A percentile compares a stretch with the other conserved stretches of the same genome.
phyloP scores from a whole-genome alignment of 1,140 invertebrate genomes.

The Acromyrmex charruanus region DNA sequence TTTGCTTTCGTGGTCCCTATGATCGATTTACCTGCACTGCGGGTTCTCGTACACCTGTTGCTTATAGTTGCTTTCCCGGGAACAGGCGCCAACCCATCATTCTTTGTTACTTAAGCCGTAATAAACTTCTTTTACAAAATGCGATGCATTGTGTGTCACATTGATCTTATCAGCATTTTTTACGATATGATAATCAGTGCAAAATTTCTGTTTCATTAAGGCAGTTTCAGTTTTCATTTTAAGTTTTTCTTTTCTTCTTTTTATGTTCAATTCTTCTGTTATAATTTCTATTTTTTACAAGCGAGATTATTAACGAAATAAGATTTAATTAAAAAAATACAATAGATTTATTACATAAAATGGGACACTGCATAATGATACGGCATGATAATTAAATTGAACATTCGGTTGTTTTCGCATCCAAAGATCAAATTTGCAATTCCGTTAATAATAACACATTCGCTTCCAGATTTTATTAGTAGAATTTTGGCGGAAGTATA shows the following conservation, averaged over 20 bases:
- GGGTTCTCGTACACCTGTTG: constrained; percentile 66
- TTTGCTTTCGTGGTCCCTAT: not conserved
- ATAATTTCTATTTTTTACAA: not conserved
- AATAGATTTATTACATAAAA: not conserved
- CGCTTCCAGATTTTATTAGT: not conserved
- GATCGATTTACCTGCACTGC: constrained; percentile 51
- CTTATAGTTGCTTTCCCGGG: constrained; percentile 61
- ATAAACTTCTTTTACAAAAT: not conserved
- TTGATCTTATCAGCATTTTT: not conserved
- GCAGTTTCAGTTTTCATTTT: not conserved
- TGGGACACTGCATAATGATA: not conserved
- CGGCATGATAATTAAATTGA: not conserved
- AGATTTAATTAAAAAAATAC: not conserved
- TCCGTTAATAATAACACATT: not conserved
- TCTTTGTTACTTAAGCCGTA: not conserved
- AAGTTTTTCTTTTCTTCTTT: not conserved
- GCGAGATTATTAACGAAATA: not conserved
- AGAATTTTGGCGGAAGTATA: not conserved
- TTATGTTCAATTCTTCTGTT: not conserved
- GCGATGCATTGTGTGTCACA: not conserved
- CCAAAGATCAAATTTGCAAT: not conserved
- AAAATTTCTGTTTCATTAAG: not conserved
- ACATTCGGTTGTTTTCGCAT: not conserved
- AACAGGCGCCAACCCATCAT: not conserved
- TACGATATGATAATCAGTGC: not conserved